These are phyloP conservation scores for Melanchra persicariae DNA, from an alignment of 2,888 invertebrate genomes.

Conservation along the genomic window DNA sequence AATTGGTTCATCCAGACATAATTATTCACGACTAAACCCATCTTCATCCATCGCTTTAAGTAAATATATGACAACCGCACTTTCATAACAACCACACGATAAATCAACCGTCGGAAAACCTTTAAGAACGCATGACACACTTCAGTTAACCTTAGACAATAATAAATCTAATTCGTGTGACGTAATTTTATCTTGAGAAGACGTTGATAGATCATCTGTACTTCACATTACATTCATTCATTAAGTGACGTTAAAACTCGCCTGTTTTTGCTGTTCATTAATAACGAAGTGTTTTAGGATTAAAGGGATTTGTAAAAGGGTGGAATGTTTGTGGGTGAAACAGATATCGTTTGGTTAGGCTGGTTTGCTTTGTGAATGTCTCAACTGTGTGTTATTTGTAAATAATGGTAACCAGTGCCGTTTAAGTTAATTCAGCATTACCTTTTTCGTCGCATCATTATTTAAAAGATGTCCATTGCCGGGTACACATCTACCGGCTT, in stretches of 20 bases:
- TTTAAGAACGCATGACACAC: conserved; percentile 77
- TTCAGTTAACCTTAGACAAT: conserved; percentile 79
- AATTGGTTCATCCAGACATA: background rate
- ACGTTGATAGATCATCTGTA: conserved; percentile 82
- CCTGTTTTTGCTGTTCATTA: conserved; percentile 68
- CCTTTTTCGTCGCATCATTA: background rate
- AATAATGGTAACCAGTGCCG: background rate
- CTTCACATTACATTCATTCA: conserved; percentile 81
- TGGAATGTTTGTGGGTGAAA: conserved; percentile 2
- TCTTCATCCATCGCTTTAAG: background rate
- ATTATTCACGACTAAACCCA: conserved; percentile 10
- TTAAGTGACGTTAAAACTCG: conserved; percentile 75
- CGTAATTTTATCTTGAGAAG: conserved; percentile 71
- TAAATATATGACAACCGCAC: conserved; percentile 32
- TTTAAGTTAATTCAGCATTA: background rate
- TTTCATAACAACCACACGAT: conserved; percentile 67
- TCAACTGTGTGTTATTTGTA: background rate
- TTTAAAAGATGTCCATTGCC: too few relatives aligned
- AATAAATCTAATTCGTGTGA: conserved; percentile 80
- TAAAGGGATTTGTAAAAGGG: conserved; percentile 54
- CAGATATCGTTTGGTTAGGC: conserved; percentile 5
- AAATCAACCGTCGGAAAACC: conserved; percentile 77
- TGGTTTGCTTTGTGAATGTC: background rate
- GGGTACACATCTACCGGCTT: too few relatives aligned
- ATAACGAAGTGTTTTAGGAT: conserved; percentile 58